Evolutionary conservation across 2,888 invertebrate genomes (phyloP).

Genomic region (Fabriciana adippe): DNA sequence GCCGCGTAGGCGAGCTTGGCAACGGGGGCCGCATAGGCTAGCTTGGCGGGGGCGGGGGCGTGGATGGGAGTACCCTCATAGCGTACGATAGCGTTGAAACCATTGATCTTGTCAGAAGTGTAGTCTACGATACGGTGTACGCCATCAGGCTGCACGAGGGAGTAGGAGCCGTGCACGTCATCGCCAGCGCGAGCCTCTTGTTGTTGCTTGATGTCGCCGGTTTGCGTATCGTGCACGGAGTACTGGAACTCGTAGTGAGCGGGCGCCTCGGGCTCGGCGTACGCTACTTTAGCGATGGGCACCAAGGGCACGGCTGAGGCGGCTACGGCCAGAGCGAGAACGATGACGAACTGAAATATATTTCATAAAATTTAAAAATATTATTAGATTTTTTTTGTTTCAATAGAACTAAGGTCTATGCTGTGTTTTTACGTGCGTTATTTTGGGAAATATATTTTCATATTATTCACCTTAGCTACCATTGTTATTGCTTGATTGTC

Average conservation of each 20-base stretch:
- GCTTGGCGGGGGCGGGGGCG: conserved; percentile 45
- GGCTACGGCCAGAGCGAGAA: conserved; percentile 58
- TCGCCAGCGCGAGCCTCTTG: conserved; percentile 71
- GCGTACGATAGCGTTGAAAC: conserved; percentile 75
- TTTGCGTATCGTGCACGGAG: conserved; percentile 71
- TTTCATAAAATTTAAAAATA: neutral
- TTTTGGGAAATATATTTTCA: neutral
- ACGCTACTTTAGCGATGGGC: conserved; percentile 55
- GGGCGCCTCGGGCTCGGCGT: conserved; percentile 61
- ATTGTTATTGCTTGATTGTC: conserved; percentile 32
- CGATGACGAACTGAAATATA: conserved; percentile 31
- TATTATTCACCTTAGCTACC: conserved; percentile 33
- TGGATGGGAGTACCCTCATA: conserved; percentile 65
- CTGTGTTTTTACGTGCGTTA: too few species aligned
- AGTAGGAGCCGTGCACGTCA: conserved; percentile 72
- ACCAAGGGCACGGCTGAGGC: conserved; percentile 48
- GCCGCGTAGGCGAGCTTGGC: conserved; percentile 59
- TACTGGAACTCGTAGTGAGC: conserved; percentile 72
- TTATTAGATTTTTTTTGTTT: too few species aligned
- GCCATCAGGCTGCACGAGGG: conserved; percentile 74
- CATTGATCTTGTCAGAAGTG: conserved; percentile 67
- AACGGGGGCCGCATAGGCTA: conserved; percentile 45
- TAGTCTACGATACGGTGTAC: conserved; percentile 73
- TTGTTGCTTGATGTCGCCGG: conserved; percentile 74
- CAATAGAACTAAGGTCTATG: too few species aligned